Evolutionary conservation across 92 coral and sea anemone species (phyloP).

Genomic region (Nematostella vectensis): DNA sequence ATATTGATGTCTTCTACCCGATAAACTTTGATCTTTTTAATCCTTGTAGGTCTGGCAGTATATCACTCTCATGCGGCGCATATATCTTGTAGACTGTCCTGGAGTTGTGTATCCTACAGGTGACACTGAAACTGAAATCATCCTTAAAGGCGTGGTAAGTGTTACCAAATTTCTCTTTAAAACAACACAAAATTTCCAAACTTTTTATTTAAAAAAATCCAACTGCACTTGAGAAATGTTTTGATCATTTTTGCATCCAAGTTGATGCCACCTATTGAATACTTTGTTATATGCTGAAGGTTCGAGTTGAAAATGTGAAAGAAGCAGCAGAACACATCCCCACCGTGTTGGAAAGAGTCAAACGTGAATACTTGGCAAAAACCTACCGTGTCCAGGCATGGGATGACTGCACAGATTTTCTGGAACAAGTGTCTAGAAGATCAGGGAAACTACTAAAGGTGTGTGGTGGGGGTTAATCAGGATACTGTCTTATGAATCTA

Average conservation of each 20-base stretch:
- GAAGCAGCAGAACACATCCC: conserved; percentile 90
- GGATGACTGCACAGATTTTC: conserved; percentile 68
- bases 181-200: no score
- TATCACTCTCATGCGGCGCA: conserved; percentile 94
- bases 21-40: not conserved
- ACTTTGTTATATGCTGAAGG: conserved; percentile 50
- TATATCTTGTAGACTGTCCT: conserved; percentile 90
- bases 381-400: conserved; percentile 78
- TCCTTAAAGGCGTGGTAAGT: conserved; percentile 98
- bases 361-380: conserved; percentile 68
- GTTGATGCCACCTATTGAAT: no score
- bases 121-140: conserved; percentile 87
- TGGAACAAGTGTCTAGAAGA: conserved; percentile 79
- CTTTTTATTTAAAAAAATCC: no score
- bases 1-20: no score
- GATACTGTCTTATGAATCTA: no score
- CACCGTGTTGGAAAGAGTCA: conserved; percentile 75
- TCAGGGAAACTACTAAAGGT: conserved; percentile 90
- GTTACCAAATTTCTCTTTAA: no score
- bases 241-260: no score
- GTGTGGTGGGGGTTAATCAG: no score
- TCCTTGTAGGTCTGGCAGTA: conserved; percentile 93
- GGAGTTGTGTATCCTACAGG: conserved; percentile 96
- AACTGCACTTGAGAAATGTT: no score
- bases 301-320: conserved; percentile 92